Percentiles rank a stretch among this genome's conserved stretches.
phyloP scores from a whole-genome alignment of 2,113 vertebrate genomes.

The Pitta sordida region DNA sequence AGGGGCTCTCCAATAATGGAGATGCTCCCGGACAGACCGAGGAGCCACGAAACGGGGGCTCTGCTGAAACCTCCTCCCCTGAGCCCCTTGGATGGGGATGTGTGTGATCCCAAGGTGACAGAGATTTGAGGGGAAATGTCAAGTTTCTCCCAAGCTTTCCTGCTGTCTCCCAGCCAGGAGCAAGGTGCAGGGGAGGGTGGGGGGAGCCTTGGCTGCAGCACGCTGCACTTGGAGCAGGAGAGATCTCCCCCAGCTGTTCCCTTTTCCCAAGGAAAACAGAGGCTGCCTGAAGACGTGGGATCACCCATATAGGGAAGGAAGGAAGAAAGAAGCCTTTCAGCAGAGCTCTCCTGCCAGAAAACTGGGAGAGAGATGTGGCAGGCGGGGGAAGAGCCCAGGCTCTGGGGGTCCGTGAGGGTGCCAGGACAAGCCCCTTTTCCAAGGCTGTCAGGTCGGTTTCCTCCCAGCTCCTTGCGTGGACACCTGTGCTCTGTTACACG shows the following conservation, averaged over 20 bases:
- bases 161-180: not conserved
- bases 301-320: not conserved
- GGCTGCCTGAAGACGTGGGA: not conserved
- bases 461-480: not conserved
- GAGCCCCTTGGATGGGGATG: rapidly evolving
- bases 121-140: rapidly evolving
- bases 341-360: not conserved
- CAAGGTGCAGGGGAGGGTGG: not conserved
- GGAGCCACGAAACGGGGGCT: not conserved
- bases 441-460: not conserved
- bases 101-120: not conserved
- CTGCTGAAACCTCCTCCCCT: not conserved
- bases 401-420: not conserved
- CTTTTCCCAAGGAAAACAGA: not conserved
- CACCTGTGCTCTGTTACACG: slow-evolving; percentile 47
- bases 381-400: not conserved
- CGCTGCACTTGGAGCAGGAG: not conserved
- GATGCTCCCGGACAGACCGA: not conserved
- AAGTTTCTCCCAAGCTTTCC: not conserved
- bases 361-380: not conserved
- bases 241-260: slow-evolving; percentile 3
- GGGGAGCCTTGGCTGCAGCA: rapidly evolving
- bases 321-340: slow-evolving; percentile 1
- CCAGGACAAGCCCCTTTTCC: not conserved
- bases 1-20: slow-evolving; percentile 10